Conservation (phyloP, 2,113 vertebrate genomes). For the Scatophagus argus region DNA sequence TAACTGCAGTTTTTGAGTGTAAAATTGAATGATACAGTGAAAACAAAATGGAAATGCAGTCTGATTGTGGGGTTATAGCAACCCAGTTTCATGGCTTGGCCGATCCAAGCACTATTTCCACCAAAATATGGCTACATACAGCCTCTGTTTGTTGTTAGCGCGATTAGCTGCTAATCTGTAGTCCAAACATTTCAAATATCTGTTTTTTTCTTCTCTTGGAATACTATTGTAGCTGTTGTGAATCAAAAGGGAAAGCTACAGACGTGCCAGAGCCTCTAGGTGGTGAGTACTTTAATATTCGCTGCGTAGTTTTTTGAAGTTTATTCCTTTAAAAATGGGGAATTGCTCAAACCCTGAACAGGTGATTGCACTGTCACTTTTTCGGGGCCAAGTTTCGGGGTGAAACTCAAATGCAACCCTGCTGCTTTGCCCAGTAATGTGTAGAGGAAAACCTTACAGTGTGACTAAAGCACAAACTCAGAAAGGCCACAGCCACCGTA, state of each 20-base stretch:
- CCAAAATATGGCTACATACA: background rate
- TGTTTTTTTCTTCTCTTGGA: too few species aligned
- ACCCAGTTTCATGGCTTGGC: background rate
- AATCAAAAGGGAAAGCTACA: background rate
- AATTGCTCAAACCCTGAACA: constrained; percentile 9
- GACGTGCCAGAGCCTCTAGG: background rate
- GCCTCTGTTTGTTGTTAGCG: background rate
- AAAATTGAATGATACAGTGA: background rate
- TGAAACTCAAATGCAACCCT: constrained; percentile 15
- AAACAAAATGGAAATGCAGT: background rate
- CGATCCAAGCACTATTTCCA: background rate
- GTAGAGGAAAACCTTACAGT: constrained; percentile 5
- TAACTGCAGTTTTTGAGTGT: background rate
- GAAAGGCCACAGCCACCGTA: constrained; percentile 13
- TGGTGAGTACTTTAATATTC: background rate
- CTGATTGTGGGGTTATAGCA: background rate
- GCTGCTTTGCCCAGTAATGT: constrained; percentile 20
- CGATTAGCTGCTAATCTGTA: background rate
- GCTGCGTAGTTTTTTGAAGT: constrained; percentile 3
- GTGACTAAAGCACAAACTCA: constrained; percentile 70
- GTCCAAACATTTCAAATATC: too few species aligned
- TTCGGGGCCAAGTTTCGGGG: constrained; percentile 31
- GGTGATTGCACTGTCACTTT: constrained; percentile 73
- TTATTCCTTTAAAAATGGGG: background rate
- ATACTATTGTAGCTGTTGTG: constrained; percentile 9